phyloP scores from a whole-genome alignment of 2,797 vertebrate species.

The Pyrocephalus nanus region DNA sequence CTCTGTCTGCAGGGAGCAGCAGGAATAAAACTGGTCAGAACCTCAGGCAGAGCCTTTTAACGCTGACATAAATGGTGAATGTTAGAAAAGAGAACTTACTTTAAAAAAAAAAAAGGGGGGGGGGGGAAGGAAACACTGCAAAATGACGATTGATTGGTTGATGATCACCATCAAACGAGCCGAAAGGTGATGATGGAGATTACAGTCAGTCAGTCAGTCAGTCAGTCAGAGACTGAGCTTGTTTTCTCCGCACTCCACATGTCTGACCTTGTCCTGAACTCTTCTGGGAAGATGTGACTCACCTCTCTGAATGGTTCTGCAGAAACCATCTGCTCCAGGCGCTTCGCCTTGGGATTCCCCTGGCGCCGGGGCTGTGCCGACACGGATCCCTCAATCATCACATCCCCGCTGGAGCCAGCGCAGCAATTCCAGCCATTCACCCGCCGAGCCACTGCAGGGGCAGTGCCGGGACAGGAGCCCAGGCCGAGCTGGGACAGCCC shows the following conservation, averaged over 20 bases:
- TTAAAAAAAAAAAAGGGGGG: neutral
- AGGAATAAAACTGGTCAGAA: neutral
- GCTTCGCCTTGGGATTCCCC: neutral
- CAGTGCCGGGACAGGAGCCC: neutral
- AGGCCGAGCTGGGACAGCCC: neutral
- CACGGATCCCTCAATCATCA: neutral
- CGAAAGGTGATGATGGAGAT: neutral
- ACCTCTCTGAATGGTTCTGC: neutral
- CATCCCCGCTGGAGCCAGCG: neutral
- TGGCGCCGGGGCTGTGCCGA: neutral
- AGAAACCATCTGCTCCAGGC: accelerated
- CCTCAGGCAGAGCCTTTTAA: neutral
- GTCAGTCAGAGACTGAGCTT: accelerated
- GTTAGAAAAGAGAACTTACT: neutral
- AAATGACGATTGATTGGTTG: neutral
- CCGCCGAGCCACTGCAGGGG: too few species aligned
- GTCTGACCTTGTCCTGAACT: neutral
- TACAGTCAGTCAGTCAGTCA: neutral
- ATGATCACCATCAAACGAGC: neutral
- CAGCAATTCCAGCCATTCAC: neutral
- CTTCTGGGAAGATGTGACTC: conserved; percentile 21
- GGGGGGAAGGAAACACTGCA: neutral
- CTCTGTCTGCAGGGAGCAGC: neutral
- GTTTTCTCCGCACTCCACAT: neutral
- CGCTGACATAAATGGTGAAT: neutral